phyloP scores from a whole-genome alignment of 2,797 vertebrate genomes.

The Trematomus bernacchii region DNA sequence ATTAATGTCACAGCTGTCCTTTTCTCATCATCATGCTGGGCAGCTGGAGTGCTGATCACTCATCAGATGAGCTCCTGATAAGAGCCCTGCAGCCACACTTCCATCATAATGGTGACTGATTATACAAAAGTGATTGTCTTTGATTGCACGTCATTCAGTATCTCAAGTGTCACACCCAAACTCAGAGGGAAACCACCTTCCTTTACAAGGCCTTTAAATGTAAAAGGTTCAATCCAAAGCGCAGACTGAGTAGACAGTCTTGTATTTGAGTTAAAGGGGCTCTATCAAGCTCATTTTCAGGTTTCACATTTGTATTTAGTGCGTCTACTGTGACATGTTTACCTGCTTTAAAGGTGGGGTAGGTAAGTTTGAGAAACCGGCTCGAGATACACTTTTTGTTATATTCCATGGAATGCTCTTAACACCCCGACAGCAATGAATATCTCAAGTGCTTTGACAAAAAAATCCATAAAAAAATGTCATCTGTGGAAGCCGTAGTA shows the following conservation, averaged over 20 bases:
- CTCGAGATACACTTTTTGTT: no score
- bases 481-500: no score
- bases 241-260: neutral
- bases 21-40: constrained; percentile 22
- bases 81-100: constrained; percentile 22
- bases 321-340: no score
- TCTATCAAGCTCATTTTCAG: no score
- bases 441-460: no score
- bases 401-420: no score
- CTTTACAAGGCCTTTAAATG: neutral
- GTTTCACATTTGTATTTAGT: no score
- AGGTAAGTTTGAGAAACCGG: no score
- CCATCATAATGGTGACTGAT: constrained; percentile 25
- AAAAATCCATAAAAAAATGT: no score
- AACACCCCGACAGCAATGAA: no score
- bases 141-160: constrained; percentile 32
- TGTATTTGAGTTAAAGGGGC: neutral
- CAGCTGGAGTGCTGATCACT: constrained; percentile 18
- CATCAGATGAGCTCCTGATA: constrained; percentile 31
- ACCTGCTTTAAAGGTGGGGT: no score
- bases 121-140: neutral
- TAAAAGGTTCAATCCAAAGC: constrained; percentile 7
- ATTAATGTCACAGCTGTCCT: neutral
- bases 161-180: constrained; percentile 6
- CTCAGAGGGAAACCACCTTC: neutral